Percentiles rank a stretch among this genome's conserved stretches.
Evolutionary conservation across 2,797 vertebrate species (phyloP).

Genomic region (Enoplosus armatus): DNA sequence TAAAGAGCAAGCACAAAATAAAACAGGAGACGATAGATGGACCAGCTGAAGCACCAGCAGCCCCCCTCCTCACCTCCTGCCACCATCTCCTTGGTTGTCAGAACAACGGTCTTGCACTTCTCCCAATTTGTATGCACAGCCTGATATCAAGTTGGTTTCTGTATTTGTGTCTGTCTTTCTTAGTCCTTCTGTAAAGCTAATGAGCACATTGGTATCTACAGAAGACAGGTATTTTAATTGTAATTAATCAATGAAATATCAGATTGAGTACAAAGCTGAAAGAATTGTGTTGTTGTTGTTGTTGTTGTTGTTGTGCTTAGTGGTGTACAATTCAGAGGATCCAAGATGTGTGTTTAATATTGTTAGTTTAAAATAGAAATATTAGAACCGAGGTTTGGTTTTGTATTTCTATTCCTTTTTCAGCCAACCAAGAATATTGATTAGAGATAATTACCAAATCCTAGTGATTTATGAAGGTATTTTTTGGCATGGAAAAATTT

Average conservation of each 20-base stretch:
- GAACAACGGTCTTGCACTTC: conserved; percentile 28
- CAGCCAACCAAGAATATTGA: background rate
- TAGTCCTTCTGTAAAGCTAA: conserved; percentile 9
- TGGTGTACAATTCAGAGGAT: background rate
- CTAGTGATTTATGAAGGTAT: background rate
- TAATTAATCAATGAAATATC: too few relatives aligned
- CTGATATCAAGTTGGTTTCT: conserved; percentile 23
- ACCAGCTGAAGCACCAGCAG: conserved; percentile 42
- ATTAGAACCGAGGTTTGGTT: background rate
- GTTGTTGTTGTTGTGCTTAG: background rate
- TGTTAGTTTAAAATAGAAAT: background rate
- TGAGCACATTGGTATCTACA: background rate
- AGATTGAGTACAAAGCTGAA: background rate
- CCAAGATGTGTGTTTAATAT: background rate
- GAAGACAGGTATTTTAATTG: background rate
- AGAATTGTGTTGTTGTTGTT: background rate
- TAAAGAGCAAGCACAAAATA: conserved; percentile 54
- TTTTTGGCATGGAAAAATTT: background rate
- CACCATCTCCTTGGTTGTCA: conserved; percentile 24
- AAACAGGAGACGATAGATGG: conserved; percentile 64
- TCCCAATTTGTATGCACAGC: conserved; percentile 44
- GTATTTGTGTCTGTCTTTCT: background rate
- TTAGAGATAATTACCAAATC: background rate
- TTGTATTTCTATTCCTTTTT: background rate
- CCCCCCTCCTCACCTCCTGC: conserved; percentile 20